Evolutionary conservation across 1,140 invertebrate genomes (phyloP), one percentile per base, ranked within the genome.

Genomic region (Drosophila tani): DNA sequence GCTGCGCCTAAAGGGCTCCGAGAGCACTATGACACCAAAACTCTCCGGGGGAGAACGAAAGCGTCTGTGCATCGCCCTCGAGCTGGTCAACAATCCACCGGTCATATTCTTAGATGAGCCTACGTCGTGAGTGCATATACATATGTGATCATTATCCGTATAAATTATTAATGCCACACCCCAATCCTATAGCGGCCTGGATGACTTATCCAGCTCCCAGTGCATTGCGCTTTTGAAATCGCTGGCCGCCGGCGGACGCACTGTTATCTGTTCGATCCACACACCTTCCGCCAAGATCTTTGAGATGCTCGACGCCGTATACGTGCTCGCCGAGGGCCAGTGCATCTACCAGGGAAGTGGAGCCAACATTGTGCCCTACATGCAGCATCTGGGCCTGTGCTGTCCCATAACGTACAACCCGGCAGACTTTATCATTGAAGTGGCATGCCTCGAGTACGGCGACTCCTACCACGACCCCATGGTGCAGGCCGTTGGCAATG

Each of bases 1-100:
- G 65, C 86, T 97, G 46, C 94, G 96, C 82, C 93, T 97, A 56
- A 93, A 84, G 21, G 94, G 94, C 56, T 93, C 95, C 0, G 94
- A 93, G 62, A 94, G 97, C 68, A 98, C 97, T 0, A 91, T 95
- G 27, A 96, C 96, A 0, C 94, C 95, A 50, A 94, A 94, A 51
- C 93, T 99, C 3, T 99, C 98, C 0, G 98, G 98, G 1, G 98
- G 98, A 1, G 98, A 99, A 93, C 95, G 95, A 57, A 99, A 99
- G 92, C 94, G 98, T 35, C 93, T 99, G 7, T 97, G 97, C 1
- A 98, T 99, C 40, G 98, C 98, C 8, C 92, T 98, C 24, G 98
- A 99, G 93, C 94, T 99, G 12, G 94, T 99, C 15, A 98, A 98
- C 93, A 99, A 99, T 93, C 98, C 98, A n/a, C 97, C 98, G 2